Base-by-base conservation (phyloP, 2,888 invertebrate genomes). In the Zygothrica quintamaculata region DNA sequence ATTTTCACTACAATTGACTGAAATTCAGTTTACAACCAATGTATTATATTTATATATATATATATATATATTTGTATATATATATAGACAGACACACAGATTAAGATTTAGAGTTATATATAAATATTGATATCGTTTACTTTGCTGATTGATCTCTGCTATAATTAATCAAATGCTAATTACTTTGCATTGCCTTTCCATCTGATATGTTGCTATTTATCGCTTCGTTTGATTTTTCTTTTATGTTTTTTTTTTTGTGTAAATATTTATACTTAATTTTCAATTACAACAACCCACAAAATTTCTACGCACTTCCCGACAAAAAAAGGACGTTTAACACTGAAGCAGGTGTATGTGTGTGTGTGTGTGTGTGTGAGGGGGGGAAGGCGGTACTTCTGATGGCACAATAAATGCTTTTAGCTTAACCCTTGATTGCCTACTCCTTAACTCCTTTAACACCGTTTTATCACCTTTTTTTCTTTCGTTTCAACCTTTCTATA, bases 261-360 rank as follows among this genome's bases (percentile, higher is more conserved):
- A 84, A 86, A 86, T 88, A 86, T 76, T 81, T 80, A 74, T 87
- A 65, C 70, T 79, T 84, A 66, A 66, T 85, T 22, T 87, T 85
- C 55, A 44, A 66, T 65, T 73, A 65, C 29, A 85, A 82, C 87
- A 82, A 81, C 81, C 81, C 18, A 22, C 18, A 22, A 22, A 22
- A 22, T 22, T 36, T 52, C 51, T 33, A 42, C 18, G 18, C 48
- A 31, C 62, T 22, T 36, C 42, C 36, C 6, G 4, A 25, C 8
- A 50, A 66, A 53, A 57, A 72, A 68, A 56, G 68, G 73, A 68
- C 64, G 73, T 51, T 53, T 57, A 72, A 46, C 18, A 22, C 18
- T 22, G 5, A 3, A 22, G 18, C 18, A 22, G 18, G 18, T 3
- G 18, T 22, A 5, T 22, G 5, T 22, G n/a, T n/a, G n/a, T n/a